Base-by-base conservation (phyloP, 2,113 vertebrate species). In the human region DNA sequence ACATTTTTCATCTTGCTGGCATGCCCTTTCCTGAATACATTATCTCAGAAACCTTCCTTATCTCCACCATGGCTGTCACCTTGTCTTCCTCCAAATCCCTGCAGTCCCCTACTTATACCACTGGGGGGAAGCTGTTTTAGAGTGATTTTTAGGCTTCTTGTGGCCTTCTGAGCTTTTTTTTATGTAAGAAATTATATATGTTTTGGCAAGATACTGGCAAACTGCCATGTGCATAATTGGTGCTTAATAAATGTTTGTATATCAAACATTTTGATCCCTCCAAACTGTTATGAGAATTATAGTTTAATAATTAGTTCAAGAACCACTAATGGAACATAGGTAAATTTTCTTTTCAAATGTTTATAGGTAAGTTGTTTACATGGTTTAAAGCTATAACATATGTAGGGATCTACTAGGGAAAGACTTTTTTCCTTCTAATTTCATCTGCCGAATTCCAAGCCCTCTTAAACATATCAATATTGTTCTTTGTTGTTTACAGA, bases 151-250 rank as follows among this genome's bases (percentile, higher is more conserved):
- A 32, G 27, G 72, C n/a, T 18, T 70, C 55, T 7, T 43, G 32
- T 2, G 13, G 30, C 3, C n/a, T 40, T 78, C 25, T 2, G 4
- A 57, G 10, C 20, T 35, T 48, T 55, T 35, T 40, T 40, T 86
- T 52, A 89, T 30, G 3, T 18, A 25, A 70, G 38, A 55, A 30
- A 43, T 18, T 57, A 6, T 43, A 30, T 17, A 52, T 2, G 23
- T 40, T n/a, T 32, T 43, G 59, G 52, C 64, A 45, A 38, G 16
- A 25, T 4, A 8, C 50, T 78, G 88, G 64, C 80, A 57, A 3
- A 66, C 61, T 13, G 64, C 35, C n/a, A 0, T 0, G 3, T 23
- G 8, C 14, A 2, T 2, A 68, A 25, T n/a, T 25, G 1, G 8
- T 55, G n/a, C 59, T 68, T 55, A 13, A 4, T 9, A 57, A 55